A percentile compares a stretch with the other conserved stretches of the same genome.
Conservation (phyloP, 2,888 invertebrate genomes). For the Polyommatus iphigenia region DNA sequence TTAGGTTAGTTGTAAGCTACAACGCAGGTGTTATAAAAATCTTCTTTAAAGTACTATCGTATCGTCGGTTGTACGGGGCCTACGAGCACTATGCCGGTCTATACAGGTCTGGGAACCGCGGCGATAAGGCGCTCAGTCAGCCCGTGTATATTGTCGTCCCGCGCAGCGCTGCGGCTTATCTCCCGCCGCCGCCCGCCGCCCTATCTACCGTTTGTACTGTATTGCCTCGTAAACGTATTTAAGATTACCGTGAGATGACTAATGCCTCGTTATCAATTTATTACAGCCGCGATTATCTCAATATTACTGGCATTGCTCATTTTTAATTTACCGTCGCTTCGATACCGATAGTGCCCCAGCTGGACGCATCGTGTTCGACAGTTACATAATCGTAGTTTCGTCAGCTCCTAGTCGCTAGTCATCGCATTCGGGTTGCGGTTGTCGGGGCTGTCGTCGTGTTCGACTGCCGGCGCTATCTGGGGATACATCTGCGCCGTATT, state of each 20-base stretch:
- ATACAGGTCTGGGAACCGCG: conserved; percentile 16
- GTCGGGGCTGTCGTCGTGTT: neutral
- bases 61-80: neutral
- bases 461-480: neutral
- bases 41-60: neutral
- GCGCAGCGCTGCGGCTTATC: neutral
- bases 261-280: neutral
- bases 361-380: neutral
- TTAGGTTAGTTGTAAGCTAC: no score
- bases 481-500: neutral
- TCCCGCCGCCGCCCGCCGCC: neutral
- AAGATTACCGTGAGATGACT: conserved; percentile 9
- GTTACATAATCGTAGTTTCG: neutral
- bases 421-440: neutral
- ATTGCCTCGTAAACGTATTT: conserved; percentile 1
- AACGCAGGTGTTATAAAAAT: neutral
- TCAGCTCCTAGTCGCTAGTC: neutral
- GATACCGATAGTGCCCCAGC: neutral
- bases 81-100: neutral
- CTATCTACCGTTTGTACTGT: conserved; percentile 1
- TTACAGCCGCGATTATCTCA: neutral
- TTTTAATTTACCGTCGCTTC: neutral
- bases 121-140: conserved; percentile 15
- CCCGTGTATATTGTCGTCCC: neutral
- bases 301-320: conserved; percentile 2